Evolutionary conservation across 53 echinoderm and acorn worm species (phyloP), one percentile per base, ranked within the genome.

Genomic region (Hippasteria phrygiana): DNA sequence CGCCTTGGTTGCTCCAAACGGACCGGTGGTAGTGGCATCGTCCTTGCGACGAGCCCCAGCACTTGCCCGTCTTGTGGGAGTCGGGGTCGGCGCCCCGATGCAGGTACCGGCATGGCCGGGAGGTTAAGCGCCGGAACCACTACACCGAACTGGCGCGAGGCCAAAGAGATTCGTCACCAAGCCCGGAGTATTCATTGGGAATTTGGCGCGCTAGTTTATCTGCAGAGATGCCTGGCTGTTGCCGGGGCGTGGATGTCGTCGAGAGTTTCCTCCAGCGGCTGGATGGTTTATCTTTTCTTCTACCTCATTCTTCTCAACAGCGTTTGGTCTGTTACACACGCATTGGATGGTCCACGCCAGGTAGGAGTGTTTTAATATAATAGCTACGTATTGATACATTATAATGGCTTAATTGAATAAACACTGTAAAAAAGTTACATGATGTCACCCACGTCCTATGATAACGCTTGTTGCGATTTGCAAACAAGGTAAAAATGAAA

Each of bases 271-370:
- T 29, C 42, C 81, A 5, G 81, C 42, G 32, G 65, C 27, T 81
- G 81, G 81, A 81, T 81, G 62, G 81, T 81, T 81, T 81, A 81
- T 81, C 81, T 81, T 40, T 64, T 81, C 81, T 81, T 43, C 65
- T 81, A 81, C 81, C 81, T 81, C 81, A 64, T 81, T 43, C 43
- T 81, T 65, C 64, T 81, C 32, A 64, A 27, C 40, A 81, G 65
- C 43, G 65, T 45, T 37, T 81, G 29, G 64, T 65, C 81, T 20
- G 24, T 64, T 1, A 64, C 81, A 42, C 47, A 64, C 8, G 65
- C 81, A 28, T 43, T 43, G 28, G 81, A 81, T 0, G 43, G 45
- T 32, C 41, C 64, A 43, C 66, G 81, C 28, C 81, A 81, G 81
- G 81, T 81, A 81, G 65, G 81, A 32, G 22, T 26, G 12, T 40